Evolutionary conservation across 2,888 invertebrate species (phyloP), one percentile per base, ranked within the genome.

Genomic region (Papilio elwesi): DNA sequence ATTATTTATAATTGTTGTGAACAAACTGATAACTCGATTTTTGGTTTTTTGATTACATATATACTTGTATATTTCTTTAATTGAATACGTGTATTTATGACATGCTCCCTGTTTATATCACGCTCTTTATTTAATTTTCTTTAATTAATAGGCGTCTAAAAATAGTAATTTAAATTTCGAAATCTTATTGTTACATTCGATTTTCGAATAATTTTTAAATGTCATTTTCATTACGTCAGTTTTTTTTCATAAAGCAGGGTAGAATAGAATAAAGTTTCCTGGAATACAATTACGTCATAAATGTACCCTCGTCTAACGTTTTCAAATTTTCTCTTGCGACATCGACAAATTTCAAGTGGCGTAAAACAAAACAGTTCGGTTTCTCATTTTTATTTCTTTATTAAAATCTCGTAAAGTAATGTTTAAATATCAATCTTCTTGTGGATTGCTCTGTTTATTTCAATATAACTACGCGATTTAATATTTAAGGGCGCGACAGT

Each of bases 291-390:
- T n/a, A 47, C 68, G 26, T 38, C 53, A 16, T n/a, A 79, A 76
- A 76, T 68, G 76, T 86, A 87, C 85, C 87, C 85, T 74, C 87
- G 11, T 47, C 51, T 62, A 65, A 66, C 65, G 66, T 49, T 59
- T 65, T 70, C 55, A 48, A 70, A 48, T 49, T 55, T 26, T 51
- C 52, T 36, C 48, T 55, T 16, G 63, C 36, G 36, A 38, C 53
- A 53, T 26, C 38, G 8, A 16, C 71, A 63, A 62, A 51, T 26
- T 52, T 16, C 10, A 7, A 53, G 59, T 68, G 59, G 11, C 53
- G 49, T 64, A 48, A 64, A 64, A n/a, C 9, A 59, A 38, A 43
- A 62, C 9, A 43, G 38, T 62, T 43, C 15, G 36, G 13, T 13
- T 59, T n/a, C 9, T 57, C 36, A 13, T 8, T 38, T 43, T 43